Evolutionary conservation across 2,113 vertebrate genomes (phyloP).

Genomic region (Podarcis raffonei): DNA sequence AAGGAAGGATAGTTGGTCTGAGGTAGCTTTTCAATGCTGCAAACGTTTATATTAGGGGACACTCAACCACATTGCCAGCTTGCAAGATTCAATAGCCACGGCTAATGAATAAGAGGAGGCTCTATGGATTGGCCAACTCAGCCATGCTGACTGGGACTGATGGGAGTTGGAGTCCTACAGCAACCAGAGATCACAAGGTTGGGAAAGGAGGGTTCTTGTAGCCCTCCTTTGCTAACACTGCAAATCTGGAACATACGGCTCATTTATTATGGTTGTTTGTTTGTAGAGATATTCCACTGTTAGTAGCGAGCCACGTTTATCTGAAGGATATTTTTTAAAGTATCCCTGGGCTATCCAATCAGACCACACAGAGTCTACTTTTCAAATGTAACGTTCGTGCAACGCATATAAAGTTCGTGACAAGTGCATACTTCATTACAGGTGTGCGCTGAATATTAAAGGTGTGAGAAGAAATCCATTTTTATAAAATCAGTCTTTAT

Average conservation of each 20-base stretch:
- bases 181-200: too few relatives aligned
- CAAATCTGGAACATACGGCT: background rate
- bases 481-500: conserved; percentile 44
- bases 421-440: background rate
- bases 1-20: background rate
- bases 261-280: background rate
- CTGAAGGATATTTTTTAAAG: too few relatives aligned
- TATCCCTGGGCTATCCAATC: background rate
- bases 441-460: conserved; percentile 37
- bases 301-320: background rate
- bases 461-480: conserved; percentile 28
- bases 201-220: background rate
- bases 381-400: background rate
- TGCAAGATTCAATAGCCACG: background rate
- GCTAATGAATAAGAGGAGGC: background rate
- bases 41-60: background rate
- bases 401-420: background rate
- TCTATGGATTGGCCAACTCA: too few relatives aligned
- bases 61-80: background rate
- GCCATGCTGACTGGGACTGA: background rate
- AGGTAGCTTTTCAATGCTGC: background rate
- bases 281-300: background rate
- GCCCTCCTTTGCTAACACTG: too few relatives aligned
- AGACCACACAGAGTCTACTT: background rate
- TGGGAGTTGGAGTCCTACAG: too few relatives aligned